Conservation (phyloP, 1,140 invertebrate species). For the Pseudomyrmex sp. region DNA sequence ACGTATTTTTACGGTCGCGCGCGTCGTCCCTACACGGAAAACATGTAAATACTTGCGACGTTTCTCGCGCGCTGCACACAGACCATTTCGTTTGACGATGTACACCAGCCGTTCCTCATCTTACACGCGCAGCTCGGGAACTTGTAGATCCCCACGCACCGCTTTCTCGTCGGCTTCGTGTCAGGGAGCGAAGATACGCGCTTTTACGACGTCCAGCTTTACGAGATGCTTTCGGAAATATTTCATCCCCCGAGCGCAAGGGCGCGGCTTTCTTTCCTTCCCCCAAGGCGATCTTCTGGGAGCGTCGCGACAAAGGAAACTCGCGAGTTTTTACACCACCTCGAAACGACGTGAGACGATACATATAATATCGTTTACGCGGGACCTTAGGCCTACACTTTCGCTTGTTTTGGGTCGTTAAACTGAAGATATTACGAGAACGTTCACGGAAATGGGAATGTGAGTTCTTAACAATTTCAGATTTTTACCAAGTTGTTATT, state of each 20-base stretch:
- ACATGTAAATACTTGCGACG: slow-evolving; percentile 71
- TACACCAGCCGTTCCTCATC: slow-evolving; percentile 58
- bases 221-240: slow-evolving; percentile 76
- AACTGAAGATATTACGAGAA: background rate
- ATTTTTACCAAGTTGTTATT: background rate
- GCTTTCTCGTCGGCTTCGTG: slow-evolving; percentile 1
- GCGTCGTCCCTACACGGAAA: slow-evolving; percentile 11
- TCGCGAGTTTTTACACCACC: slow-evolving; percentile 52
- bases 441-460: background rate
- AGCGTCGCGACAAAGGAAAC: slow-evolving; percentile 16
- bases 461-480: background rate
- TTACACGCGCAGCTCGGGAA: slow-evolving; percentile 42
- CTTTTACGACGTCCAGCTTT: slow-evolving; percentile 78
- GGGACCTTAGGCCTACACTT: background rate
- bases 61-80: slow-evolving; percentile 51
- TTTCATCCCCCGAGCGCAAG: slow-evolving; percentile 58
- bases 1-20: slow-evolving; percentile 65
- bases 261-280: slow-evolving; percentile 6
- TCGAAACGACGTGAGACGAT: background rate
- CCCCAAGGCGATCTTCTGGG: background rate
- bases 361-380: slow-evolving; percentile 48
- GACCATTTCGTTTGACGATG: slow-evolving; percentile 76
- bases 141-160: slow-evolving; percentile 23
- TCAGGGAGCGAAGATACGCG: slow-evolving; percentile 70
- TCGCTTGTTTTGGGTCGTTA: slow-evolving; percentile 54